These are phyloP conservation scores for Pseudomyrmex dendroicus DNA, from an alignment of 1,140 invertebrate genomes.

Conservation along the genomic window DNA sequence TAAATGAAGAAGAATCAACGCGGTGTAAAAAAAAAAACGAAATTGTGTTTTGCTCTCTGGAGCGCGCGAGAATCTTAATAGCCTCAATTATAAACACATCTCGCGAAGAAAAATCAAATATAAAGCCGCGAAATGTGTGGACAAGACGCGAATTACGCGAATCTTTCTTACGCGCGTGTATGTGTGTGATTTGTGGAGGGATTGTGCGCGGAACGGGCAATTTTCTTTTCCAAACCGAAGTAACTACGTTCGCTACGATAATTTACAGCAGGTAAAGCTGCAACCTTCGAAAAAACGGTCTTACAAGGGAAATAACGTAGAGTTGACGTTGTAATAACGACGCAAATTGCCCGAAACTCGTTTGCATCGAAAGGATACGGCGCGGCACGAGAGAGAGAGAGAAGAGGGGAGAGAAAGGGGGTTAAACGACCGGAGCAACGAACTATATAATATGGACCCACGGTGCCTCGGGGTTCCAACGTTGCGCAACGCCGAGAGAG, in stretches of 20 bases:
- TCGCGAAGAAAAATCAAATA: background rate
- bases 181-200: background rate
- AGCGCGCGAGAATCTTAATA: background rate
- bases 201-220: background rate
- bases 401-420: background rate
- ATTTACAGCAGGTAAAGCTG: slow-evolving; percentile 6
- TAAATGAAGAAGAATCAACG: slow-evolving; percentile 45
- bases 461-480: slow-evolving; percentile 68
- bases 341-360: slow-evolving; percentile 42
- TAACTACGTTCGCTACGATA: background rate
- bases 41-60: slow-evolving; percentile 7
- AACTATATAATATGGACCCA: slow-evolving; percentile 63
- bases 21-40: slow-evolving; percentile 24
- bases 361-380: slow-evolving; percentile 38
- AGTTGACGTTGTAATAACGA: slow-evolving; percentile 19
- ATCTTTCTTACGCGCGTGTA: background rate
- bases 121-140: no score
- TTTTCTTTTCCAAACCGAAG: background rate
- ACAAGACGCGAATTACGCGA: background rate
- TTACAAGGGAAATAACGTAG: slow-evolving; percentile 1
- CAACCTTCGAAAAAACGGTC: background rate
- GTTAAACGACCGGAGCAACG: slow-evolving; percentile 44
- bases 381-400: background rate
- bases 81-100: background rate
- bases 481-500: slow-evolving; percentile 71